Evolutionary conservation across 2,797 vertebrate genomes (phyloP).

Genomic region (Spinibarbus caldwelli): DNA sequence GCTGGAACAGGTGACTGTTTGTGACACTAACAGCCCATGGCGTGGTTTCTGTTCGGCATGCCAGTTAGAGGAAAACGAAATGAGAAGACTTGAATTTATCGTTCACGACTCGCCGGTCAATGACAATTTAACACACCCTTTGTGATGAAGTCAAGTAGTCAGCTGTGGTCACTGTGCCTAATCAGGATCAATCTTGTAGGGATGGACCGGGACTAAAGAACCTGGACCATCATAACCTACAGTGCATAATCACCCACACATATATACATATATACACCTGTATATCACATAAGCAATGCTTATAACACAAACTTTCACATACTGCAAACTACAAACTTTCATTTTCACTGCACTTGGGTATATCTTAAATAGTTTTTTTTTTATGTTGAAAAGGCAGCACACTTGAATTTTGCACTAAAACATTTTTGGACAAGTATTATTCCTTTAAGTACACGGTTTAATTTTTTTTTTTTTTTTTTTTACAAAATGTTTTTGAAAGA

Average conservation of each 20-base stretch:
- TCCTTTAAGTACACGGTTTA: neutral
- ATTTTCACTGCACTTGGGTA: neutral
- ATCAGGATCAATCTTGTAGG: constrained; percentile 31
- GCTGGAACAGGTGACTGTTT: neutral
- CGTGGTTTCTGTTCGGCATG: constrained; percentile 16
- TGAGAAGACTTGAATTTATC: constrained; percentile 38
- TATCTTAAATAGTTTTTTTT: neutral
- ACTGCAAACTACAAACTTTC: neutral
- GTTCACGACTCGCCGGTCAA: constrained; percentile 37
- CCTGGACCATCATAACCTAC: neutral
- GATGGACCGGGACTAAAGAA: neutral
- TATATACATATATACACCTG: too few species aligned
- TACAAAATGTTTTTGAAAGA: neutral
- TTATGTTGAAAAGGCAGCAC: neutral
- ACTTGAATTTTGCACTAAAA: neutral
- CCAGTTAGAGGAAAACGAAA: constrained; percentile 8
- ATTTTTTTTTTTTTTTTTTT: too few species aligned
- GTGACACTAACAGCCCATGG: constrained; percentile 5
- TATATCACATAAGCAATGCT: neutral
- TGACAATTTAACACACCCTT: constrained; percentile 32
- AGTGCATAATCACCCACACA: too few species aligned
- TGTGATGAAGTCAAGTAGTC: constrained; percentile 34
- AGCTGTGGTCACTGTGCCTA: constrained; percentile 24
- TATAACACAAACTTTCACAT: neutral
- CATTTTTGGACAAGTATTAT: neutral